phyloP scores from a whole-genome alignment of 1,140 invertebrate genomes.

The Diorhabda elongata region DNA sequence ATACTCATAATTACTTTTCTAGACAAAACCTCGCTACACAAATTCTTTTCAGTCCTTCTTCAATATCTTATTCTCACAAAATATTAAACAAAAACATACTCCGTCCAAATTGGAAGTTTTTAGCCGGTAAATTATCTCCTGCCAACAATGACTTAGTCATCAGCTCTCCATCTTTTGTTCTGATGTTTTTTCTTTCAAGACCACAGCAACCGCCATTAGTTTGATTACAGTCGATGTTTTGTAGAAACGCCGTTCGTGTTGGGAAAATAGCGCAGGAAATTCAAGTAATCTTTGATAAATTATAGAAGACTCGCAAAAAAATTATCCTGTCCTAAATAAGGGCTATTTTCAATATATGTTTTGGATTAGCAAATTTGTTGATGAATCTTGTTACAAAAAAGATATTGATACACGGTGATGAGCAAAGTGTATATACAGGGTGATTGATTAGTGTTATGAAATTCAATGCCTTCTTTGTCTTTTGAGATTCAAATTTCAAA shows the following conservation, averaged over 20 bases:
- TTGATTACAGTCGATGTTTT: constrained; percentile 1
- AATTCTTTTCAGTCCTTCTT: background rate
- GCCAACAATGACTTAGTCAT: constrained; percentile 2
- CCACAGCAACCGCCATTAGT: constrained; percentile 1
- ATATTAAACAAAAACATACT: constrained; percentile 1
- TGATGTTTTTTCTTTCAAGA: constrained; percentile 1
- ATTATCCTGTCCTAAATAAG: too few relatives aligned
- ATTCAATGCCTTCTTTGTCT: too few relatives aligned
- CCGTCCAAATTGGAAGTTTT: constrained; percentile 2
- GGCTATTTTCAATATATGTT: too few relatives aligned
- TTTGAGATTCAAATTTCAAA: too few relatives aligned
- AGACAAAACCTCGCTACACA: background rate
- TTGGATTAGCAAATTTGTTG: too few relatives aligned
- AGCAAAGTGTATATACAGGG: too few relatives aligned
- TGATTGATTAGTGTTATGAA: too few relatives aligned
- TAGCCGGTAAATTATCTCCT: background rate
- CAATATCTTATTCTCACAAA: constrained; percentile 3
- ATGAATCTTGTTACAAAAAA: too few relatives aligned
- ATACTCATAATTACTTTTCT: background rate
- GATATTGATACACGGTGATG: too few relatives aligned
- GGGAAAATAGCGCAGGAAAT: background rate
- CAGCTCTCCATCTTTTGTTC: constrained; percentile 1
- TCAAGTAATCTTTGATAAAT: background rate
- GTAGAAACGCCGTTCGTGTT: background rate
- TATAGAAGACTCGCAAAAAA: too few relatives aligned